Evolutionary conservation across 2,797 vertebrate species (phyloP), one percentile per base, ranked within the genome.

Genomic region (Chaunax sp.): DNA sequence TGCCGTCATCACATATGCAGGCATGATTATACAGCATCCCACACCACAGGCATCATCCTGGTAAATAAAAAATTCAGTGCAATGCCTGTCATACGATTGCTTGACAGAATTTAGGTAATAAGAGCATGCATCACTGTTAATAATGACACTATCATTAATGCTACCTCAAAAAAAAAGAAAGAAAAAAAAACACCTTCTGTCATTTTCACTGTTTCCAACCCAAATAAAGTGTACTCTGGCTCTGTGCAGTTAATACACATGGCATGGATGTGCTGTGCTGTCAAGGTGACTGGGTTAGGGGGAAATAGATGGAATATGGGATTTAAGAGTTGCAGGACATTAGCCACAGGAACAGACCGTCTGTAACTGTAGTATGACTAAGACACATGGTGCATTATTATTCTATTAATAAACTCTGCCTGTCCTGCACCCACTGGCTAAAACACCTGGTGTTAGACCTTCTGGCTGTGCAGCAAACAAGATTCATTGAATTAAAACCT

Each of bases 341-440:
- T 72, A 69, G 77, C 81, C 63, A 78, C 78, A 67, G 74, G 72
- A 84, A 76, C 62, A 80, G 77, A 77, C 72, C 40, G 64, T 76
- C 64, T 81, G 64, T 69, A 72, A 77, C 78, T 81, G 70, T 78
- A 70, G 74, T 63, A 82, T 79, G 84, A 77, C 67, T 78, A 71
- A 72, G 71, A 70, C 74, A 84, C 37, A 62, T 80, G 72, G 66
- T 70, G 62, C 75, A 77, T 84, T 81, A 76, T 89, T 80, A 81
- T 84, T 86, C 84, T 85, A 89, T 85, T 88, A 82, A 89, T 91
- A 90, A 87, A 84, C 83, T 64, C 64, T 60, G 77, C 69, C 65
- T 73, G 75, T 59, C 76, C 78, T 78, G 66, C 64, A 67, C 80
- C 81, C 47, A 52, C 77, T 70, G 85, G 77, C 75, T 55, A 52